Conservation (phyloP, 2,113 vertebrate species). For the Grammatotria lemairii region DNA sequence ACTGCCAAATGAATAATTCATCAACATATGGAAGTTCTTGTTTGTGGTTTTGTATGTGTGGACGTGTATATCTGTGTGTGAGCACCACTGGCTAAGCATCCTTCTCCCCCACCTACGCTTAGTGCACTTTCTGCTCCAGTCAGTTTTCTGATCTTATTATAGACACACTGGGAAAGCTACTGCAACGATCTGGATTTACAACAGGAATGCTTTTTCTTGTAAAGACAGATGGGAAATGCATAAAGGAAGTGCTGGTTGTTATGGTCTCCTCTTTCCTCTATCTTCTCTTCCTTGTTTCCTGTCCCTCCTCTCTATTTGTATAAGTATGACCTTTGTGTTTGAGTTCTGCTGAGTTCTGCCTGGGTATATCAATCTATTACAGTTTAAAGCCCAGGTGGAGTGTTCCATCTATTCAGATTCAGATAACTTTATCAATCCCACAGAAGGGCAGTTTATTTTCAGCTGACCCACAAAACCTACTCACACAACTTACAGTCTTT, state of each 20-base stretch:
- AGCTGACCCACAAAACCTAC: not conserved
- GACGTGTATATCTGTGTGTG: not conserved
- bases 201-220: not conserved
- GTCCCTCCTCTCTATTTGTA: too few relatives aligned
- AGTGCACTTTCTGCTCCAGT: not conserved
- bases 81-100: not conserved
- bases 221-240: not conserved
- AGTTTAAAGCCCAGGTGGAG: not conserved
- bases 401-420: not conserved
- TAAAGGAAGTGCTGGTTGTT: not conserved
- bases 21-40: not conserved
- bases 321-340: not conserved
- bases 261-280: not conserved
- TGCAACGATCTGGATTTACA: not conserved
- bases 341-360: not conserved
- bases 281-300: not conserved
- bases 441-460: not conserved
- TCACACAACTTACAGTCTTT: not conserved
- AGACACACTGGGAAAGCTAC: not conserved
- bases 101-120: not conserved
- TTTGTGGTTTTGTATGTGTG: not conserved
- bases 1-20: constrained; percentile 1
- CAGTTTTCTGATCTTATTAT: not conserved
- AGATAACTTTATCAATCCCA: not conserved
- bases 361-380: not conserved